Evolutionary conservation across 1,140 invertebrate genomes (phyloP).

Genomic region (Lepidurus apus): DNA sequence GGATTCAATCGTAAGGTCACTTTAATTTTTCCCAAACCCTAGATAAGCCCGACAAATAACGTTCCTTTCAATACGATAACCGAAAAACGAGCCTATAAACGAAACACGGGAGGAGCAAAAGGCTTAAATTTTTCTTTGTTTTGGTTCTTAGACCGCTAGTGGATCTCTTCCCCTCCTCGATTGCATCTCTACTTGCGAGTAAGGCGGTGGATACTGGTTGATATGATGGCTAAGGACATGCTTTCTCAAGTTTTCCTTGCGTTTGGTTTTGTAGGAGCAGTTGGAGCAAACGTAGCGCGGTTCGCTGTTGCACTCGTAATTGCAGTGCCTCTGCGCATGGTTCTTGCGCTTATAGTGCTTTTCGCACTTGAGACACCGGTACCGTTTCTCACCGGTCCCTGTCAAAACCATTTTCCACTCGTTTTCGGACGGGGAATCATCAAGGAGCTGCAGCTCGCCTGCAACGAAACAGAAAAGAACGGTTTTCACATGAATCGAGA

Average conservation of each 20-base stretch:
- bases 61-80: too few species aligned
- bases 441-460: constrained; percentile 15
- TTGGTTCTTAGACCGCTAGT: not conserved
- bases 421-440: constrained; percentile 3
- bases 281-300: constrained; percentile 43
- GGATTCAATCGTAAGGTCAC: too few species aligned
- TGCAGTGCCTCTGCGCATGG: not conserved
- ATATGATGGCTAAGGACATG: constrained; percentile 40
- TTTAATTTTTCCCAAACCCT: too few species aligned
- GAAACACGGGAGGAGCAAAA: too few species aligned
- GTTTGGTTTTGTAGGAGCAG: constrained; percentile 46
- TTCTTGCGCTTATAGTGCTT: constrained; percentile 6
- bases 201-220: not conserved
- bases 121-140: too few species aligned
- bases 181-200: not conserved
- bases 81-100: too few species aligned
- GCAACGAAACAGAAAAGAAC: constrained; percentile 16
- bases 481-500: not conserved
- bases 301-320: constrained; percentile 34
- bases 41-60: too few species aligned
- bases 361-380: not conserved
- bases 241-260: constrained; percentile 47
- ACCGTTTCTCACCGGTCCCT: not conserved
- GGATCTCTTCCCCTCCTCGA: not conserved
- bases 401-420: constrained; percentile 5